These are phyloP conservation scores for Branchellion lobata DNA, from an alignment of 2,888 invertebrate genomes.

Conservation along the genomic window DNA sequence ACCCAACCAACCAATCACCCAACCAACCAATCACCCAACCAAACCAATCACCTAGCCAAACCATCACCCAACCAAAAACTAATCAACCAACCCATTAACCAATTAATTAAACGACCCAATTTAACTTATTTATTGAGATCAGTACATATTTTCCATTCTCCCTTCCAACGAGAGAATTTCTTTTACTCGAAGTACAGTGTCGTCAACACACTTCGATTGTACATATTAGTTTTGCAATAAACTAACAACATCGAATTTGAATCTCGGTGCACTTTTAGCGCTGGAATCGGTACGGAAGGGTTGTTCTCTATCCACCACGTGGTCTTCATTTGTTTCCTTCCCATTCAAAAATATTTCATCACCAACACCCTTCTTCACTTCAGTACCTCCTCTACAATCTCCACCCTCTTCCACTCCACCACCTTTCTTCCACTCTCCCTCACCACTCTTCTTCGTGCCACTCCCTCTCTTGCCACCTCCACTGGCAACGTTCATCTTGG, in stretches of 20 bases:
- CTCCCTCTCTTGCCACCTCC: background rate
- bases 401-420: background rate
- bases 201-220: too few species aligned
- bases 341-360: too few species aligned
- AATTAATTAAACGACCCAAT: too few species aligned
- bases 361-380: too few species aligned
- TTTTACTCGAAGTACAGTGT: too few species aligned
- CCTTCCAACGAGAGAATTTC: too few species aligned
- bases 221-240: slow-evolving; percentile 5
- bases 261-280: background rate
- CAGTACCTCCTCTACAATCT: background rate
- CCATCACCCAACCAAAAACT: background rate
- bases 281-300: too few species aligned
- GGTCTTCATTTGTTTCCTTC: background rate
- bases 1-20: background rate
- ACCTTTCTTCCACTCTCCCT: background rate
- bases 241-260: slow-evolving; percentile 4
- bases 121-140: too few species aligned
- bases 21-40: background rate
- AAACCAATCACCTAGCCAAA: background rate
- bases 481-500: slow-evolving; percentile 77
- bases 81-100: background rate
- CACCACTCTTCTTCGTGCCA: background rate
- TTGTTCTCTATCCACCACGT: background rate
- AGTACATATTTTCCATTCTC: too few species aligned